phyloP scores from a whole-genome alignment of 1,140 invertebrate genomes.

The Dendrolimus kikuchii region DNA sequence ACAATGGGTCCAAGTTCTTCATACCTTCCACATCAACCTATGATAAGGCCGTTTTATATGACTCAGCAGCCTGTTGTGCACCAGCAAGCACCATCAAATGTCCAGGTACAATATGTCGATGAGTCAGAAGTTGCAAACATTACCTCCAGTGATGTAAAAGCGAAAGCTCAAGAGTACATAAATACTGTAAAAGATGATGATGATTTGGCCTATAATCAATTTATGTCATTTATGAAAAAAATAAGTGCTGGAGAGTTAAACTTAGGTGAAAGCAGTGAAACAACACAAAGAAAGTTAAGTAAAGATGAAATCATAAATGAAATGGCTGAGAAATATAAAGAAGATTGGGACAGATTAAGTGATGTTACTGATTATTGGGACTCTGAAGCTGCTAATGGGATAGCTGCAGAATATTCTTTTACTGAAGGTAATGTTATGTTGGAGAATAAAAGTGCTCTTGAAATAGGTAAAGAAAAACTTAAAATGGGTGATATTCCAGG shows the following conservation, averaged over 20 bases:
- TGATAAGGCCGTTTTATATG: constrained; percentile 34
- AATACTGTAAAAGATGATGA: constrained; percentile 78
- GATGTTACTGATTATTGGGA: constrained; percentile 57
- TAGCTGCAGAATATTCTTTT: constrained; percentile 84
- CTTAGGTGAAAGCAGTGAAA: constrained; percentile 37
- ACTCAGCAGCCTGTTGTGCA: constrained; percentile 23
- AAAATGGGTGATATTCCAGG: constrained; percentile 92
- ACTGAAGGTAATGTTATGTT: constrained; percentile 90
- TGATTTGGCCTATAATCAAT: constrained; percentile 83
- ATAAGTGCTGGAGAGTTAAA: constrained; percentile 79
- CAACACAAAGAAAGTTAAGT: constrained; percentile 40
- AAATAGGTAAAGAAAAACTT: constrained; percentile 88
- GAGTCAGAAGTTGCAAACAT: constrained; percentile 37
- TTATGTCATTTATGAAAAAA: constrained; percentile 90
- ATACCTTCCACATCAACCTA: constrained; percentile 28
- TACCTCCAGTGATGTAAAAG: constrained; percentile 50
- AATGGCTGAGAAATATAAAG: constrained; percentile 66
- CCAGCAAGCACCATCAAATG: constrained; percentile 29
- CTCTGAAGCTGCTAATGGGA: constrained; percentile 53
- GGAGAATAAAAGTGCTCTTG: constrained; percentile 86
- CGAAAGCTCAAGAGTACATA: constrained; percentile 73
- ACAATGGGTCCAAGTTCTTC: constrained; percentile 37
- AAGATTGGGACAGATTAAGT: constrained; percentile 67
- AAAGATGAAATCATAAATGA: constrained; percentile 61
- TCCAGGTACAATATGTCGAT: constrained; percentile 52